Evolutionary conservation across 2,888 invertebrate species (phyloP).

Genomic region (Phragmatobia fuliginosa): DNA sequence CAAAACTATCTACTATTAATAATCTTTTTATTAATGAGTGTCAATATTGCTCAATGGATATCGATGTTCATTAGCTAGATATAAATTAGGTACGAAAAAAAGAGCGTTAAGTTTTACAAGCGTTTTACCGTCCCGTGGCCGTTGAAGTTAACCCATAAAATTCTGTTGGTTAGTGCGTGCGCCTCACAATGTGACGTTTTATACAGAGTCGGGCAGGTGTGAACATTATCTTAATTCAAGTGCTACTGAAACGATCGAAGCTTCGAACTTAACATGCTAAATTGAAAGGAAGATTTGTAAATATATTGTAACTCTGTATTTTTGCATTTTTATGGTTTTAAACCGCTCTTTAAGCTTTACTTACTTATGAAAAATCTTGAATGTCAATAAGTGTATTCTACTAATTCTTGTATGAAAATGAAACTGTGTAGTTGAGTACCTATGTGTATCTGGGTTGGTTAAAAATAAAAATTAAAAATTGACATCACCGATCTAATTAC

Average conservation of each 20-base stretch:
- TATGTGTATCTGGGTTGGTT: not conserved
- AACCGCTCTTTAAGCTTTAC: not conserved
- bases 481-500: not conserved
- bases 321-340: slow-evolving; percentile 31
- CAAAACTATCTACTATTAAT: too few species aligned
- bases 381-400: not conserved
- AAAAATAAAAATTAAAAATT: not conserved
- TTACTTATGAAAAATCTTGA: not conserved
- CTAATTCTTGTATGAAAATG: not conserved
- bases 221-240: slow-evolving; percentile 85
- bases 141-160: slow-evolving; percentile 71
- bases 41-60: slow-evolving; percentile 25
- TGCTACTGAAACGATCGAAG: slow-evolving; percentile 77
- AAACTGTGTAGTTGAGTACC: not conserved
- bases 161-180: slow-evolving; percentile 71
- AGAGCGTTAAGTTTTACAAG: slow-evolving; percentile 34
- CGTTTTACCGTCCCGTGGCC: slow-evolving; percentile 39
- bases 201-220: slow-evolving; percentile 79
- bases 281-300: slow-evolving; percentile 55
- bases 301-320: slow-evolving; percentile 30
- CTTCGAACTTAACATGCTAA: slow-evolving; percentile 65
- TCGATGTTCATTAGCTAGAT: too few species aligned
- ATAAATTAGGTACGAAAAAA: too few species aligned
- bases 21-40: too few species aligned
- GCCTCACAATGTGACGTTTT: slow-evolving; percentile 77